Base-by-base conservation (phyloP, 2,113 vertebrate genomes). In the Ptychochromis oligacanthus region DNA sequence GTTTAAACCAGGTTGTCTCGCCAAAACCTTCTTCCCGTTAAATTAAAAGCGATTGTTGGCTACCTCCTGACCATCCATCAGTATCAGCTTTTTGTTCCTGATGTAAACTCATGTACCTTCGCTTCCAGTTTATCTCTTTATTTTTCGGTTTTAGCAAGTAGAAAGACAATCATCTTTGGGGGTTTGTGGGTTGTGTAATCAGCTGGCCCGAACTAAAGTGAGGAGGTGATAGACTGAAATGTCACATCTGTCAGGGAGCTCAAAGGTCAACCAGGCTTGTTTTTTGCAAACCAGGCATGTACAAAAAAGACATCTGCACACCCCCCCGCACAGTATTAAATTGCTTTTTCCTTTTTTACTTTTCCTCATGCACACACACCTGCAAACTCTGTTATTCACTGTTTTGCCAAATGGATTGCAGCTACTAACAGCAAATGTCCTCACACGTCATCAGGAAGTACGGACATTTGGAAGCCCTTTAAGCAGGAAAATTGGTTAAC, bases 161-260 rank as follows among this genome's bases (percentile, higher is more conserved):
- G 24, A 31, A 72, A 52, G 24, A 20, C 24, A 49, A 13, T 72
- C 26, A 52, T 52, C 43, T 72, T 17, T 70, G 43, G 49, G 24
- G 1, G 24, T 14, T 49, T 52, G 6, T 31, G 8, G 31, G 65
- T 72, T 52, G 24, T 72, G n/a, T 52, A 52, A 72, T 52, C 43
- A 72, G 43, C 65, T 20, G 17, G 43, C 3, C 3, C 28, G 28
- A 24, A 72, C 28, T 72, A 20, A 72, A 52, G 26, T 64, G 79
- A 60, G 24, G 43, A 75, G 60, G 4, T 79, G 83, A 81, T 64
- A 59, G 59, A 88, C 67, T 90, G 62, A 83, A 83, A 62, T 85
- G 84, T 85, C 81, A 80, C 56, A 84, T 72, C 43, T 24, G 75
- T 80, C 52, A 31, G 28, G 17, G 17, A 62, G 17, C 43, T 52